Base-by-base conservation (phyloP, 2,888 invertebrate species). In the Lycophotia porphyrea region DNA sequence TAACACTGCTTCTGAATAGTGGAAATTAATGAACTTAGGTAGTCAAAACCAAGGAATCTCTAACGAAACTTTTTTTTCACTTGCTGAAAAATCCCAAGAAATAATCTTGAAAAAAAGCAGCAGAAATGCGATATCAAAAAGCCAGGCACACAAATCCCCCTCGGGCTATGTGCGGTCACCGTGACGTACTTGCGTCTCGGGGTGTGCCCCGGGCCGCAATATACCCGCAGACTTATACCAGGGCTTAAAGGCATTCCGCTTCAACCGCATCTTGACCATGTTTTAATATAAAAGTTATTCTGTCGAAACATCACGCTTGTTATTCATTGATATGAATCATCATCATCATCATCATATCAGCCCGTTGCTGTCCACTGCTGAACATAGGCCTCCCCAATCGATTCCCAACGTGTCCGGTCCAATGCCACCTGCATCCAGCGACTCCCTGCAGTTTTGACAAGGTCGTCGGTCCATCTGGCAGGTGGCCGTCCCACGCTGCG, bases 81-180 rank as follows among this genome's bases (percentile, higher is more conserved):
- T 9, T 49, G 24, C 24, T 24, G 9, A 3, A 49, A 49, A 49
- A 49, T 11, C 24, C 4, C 11, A 49, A 49, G 49, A 2, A 55
- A 15, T 2, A 27, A 15, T 27, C 11, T 18, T 24, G 2, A 27
- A 39, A 44, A 44, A n/a, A n/a, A 52, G 24, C 60, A 49, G 18
- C 8, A 34, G 1, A 66, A 27, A 61, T 67, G 13, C 9, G 0
- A 36, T 49, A 4, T 67, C 0, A 36, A 44, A 63, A 76, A 67
- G 34, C 42, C 21, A 8, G 36, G 5, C 52, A 34, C 31, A 52
- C 31, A 47, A 31, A 52, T 44, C 24, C n/a, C 2, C 7, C 18
- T 52, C 0, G 4, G 4, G 15, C n/a, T 55, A 68, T 68, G 61
- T 63, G 52, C 21, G 31, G 78, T 55, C 52, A 78, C 78, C 61